Base-by-base conservation (phyloP, 2,888 invertebrate genomes). In the Agrotis exclamationis region DNA sequence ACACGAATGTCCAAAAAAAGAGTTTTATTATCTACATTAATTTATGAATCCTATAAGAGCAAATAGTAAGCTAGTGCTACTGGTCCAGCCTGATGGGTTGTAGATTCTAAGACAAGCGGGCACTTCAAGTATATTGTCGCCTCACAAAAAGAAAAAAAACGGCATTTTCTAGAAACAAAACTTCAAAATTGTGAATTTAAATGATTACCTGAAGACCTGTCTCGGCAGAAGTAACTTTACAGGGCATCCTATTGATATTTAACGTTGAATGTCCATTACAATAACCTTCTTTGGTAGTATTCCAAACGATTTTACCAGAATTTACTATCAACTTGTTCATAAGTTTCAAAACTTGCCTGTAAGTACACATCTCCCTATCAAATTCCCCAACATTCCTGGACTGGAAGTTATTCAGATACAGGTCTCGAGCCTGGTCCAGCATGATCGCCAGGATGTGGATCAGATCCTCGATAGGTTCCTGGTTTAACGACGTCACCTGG, bases 361-460 rank as follows among this genome's bases (percentile, higher is more conserved):
- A 96, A 33, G 87, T 83, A 0, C 91, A 87, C 16, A 93, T 69
- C 5, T 95, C 93, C 57, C 92, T 88, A 70, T 94, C 93, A 3
- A 94, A 90, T 74, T 93, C 93, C 1, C 86, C 87, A 1, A 77
- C 63, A 51, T 76, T 88, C 53, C 86, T 88, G 13, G 80, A 74
- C 13, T 92, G 91, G 54, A 93, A 87, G 74, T 89, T 89, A 77
- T 92, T 92, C 58, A 97, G 84, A 76, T 96, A 97, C 57, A 96
- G 91, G 68, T 97, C 97, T 45, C 97, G 92, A 0, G 97, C 97
- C 90, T 97, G 97, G 70, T 97, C 97, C 85, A 97, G 90, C 85
- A 97, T 96, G 63, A 97, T 96, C 16, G 97, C 97, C 72, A 97
- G 84, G 3, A 97, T 93, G 81, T 97, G 97, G 74, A 97, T 96